A percentile compares a stretch with the other conserved stretches of the same genome.
Evolutionary conservation across 2,797 vertebrate genomes (phyloP).

Genomic region (Sitta carolinensis): DNA sequence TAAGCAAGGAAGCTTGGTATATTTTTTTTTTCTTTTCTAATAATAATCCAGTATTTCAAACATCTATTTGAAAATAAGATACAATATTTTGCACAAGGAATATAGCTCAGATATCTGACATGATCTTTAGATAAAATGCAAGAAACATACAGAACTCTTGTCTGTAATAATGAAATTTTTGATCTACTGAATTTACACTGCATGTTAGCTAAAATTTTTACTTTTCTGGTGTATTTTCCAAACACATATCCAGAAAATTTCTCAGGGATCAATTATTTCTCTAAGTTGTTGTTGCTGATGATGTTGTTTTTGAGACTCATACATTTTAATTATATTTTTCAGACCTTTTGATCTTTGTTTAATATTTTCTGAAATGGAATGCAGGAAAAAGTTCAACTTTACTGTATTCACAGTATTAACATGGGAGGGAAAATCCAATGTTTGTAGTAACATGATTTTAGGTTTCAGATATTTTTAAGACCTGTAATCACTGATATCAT

Average conservation of each 20-base stretch:
- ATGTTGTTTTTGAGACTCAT: background rate
- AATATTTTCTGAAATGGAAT: background rate
- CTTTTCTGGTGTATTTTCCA: background rate
- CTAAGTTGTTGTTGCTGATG: background rate
- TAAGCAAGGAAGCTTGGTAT: background rate
- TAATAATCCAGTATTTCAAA: background rate
- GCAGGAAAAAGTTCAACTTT: background rate
- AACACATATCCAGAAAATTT: background rate
- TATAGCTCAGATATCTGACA: background rate
- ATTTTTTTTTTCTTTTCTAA: background rate
- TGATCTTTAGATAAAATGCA: background rate
- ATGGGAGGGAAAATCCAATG: background rate
- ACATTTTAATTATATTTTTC: background rate
- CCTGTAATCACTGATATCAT: background rate
- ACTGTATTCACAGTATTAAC: background rate
- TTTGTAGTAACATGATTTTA: background rate
- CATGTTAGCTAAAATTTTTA: background rate
- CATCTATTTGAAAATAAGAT: background rate
- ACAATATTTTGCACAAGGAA: background rate
- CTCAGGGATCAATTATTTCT: background rate
- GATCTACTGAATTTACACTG: background rate
- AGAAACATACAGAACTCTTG: background rate
- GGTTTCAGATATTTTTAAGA: background rate
- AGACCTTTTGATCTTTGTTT: background rate
- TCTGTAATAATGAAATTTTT: background rate